phyloP scores from a whole-genome alignment of 2,888 invertebrate genomes.

The Cerastis rubricosa region DNA sequence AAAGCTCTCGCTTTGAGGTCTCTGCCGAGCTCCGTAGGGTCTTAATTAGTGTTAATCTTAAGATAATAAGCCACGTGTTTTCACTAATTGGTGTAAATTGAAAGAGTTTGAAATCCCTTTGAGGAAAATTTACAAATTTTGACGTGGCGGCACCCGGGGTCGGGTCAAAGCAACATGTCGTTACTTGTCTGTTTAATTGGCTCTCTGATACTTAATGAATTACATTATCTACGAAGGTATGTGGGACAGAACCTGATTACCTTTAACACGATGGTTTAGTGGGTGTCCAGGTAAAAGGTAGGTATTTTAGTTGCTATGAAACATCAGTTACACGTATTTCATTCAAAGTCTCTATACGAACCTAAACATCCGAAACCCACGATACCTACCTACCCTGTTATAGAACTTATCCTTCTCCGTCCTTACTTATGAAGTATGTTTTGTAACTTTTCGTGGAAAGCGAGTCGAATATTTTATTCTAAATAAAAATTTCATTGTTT shows the following conservation, averaged over 20 bases:
- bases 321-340: no score
- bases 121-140: conserved; percentile 54
- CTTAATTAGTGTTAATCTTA: conserved; percentile 89
- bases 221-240: conserved; percentile 37
- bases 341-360: neutral
- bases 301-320: neutral
- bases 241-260: conserved; percentile 17
- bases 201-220: conserved; percentile 48
- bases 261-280: neutral
- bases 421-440: neutral
- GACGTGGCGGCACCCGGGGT: conserved; percentile 23
- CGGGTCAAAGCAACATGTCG: conserved; percentile 45
- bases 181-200: conserved; percentile 56
- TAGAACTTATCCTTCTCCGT: neutral
- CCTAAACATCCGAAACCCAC: neutral
- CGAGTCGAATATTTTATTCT: neutral
- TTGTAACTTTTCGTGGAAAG: neutral
- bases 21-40: conserved; percentile 75
- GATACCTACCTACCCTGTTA: neutral
- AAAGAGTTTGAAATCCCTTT: conserved; percentile 73
- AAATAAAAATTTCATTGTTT: neutral
- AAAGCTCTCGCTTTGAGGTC: conserved; percentile 84
- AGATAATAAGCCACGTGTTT: conserved; percentile 87
- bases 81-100: conserved; percentile 84
- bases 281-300: neutral